phyloP scores from a whole-genome alignment of 2,113 vertebrate genomes.

The Scatophagus argus region DNA sequence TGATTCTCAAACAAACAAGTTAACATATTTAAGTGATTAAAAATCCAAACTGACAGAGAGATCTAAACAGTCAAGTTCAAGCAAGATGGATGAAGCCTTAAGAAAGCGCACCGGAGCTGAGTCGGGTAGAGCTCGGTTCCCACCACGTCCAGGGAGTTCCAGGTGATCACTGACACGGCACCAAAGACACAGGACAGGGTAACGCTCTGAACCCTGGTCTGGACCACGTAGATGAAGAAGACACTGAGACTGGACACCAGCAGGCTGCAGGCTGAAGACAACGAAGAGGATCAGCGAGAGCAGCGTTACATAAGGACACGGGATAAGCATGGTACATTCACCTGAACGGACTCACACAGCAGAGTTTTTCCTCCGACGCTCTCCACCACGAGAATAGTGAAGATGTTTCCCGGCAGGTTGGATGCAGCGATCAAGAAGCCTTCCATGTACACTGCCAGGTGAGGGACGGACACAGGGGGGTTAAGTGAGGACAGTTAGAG shows the following conservation, averaged over 20 bases:
- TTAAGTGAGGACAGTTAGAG: not conserved
- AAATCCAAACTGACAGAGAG: not conserved
- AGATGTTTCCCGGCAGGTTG: constrained; percentile 85
- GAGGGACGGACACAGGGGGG: not conserved
- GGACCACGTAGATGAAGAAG: constrained; percentile 82
- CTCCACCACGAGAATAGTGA: constrained; percentile 84
- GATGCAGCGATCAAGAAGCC: constrained; percentile 80
- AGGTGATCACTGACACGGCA: constrained; percentile 82
- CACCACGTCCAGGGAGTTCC: constrained; percentile 85
- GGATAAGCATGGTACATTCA: too few species aligned
- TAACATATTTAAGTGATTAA: not conserved
- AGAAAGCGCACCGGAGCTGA: constrained; percentile 70
- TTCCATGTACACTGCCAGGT: constrained; percentile 81
- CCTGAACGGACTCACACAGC: constrained; percentile 82
- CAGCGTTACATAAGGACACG: too few species aligned
- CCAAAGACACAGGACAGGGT: constrained; percentile 83
- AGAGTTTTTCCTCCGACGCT: constrained; percentile 77
- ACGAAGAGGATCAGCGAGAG: too few species aligned
- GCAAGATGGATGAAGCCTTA: too few species aligned
- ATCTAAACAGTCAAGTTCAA: too few species aligned
- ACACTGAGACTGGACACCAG: constrained; percentile 80
- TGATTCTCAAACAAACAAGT: not conserved
- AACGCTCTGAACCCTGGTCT: constrained; percentile 82
- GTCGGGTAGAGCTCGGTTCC: constrained; percentile 85
- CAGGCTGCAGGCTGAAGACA: constrained; percentile 77